Base-by-base conservation (phyloP, 2,113 vertebrate genomes). In the Falcunculus frontatus region DNA sequence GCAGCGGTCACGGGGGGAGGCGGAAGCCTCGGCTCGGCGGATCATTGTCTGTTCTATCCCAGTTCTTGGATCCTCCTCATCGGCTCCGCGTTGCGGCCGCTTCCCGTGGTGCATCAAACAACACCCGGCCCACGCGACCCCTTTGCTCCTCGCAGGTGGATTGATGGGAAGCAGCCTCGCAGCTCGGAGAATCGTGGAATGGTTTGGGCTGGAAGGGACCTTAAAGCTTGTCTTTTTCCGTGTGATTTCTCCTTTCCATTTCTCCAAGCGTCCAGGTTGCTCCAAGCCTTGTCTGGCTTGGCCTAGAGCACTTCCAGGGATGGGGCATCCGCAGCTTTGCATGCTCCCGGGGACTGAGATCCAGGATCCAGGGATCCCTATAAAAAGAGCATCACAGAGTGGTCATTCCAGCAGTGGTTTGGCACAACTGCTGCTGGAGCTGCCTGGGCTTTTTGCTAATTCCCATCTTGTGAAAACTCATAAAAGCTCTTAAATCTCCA, bases 11-110 rank as follows among this genome's bases (percentile, higher is more conserved):
- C 53, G 0, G 2, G 1, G 65, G 87, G 89, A 82, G 64, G 57
- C 0, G 1, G 69, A 30, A 78, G 52, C 16, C 15, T 64, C 2
- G 0, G 18, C 59, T 76, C 0, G 1, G 18, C 0, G 14, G 13
- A 59, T 57, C 52, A 0, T n/a, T 60, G 56, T 55, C 55, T 80
- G 0, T n/a, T 75, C 89, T 6, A 0, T 44, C 81, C 80, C 7
- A 13, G 7, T 57, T 75, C 84, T 56, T 53, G 84, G 22, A 2
- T 11, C 35, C 37, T 64, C 65, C n/a, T 85, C 75, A 4, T 39
- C 69, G 11, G 19, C 65, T 67, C 77, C 6, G 60, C 6, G 1
- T 42, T 11, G 1, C 0, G 0, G 37, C 52, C 29, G 33, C 67
- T 92, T 69, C 69, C 78, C 2, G 1, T 1, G 16, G 60, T 11